Evolutionary conservation across 2,888 invertebrate genomes (phyloP), one percentile per base, ranked within the genome.

Genomic region (Meghimatium bilineatum): DNA sequence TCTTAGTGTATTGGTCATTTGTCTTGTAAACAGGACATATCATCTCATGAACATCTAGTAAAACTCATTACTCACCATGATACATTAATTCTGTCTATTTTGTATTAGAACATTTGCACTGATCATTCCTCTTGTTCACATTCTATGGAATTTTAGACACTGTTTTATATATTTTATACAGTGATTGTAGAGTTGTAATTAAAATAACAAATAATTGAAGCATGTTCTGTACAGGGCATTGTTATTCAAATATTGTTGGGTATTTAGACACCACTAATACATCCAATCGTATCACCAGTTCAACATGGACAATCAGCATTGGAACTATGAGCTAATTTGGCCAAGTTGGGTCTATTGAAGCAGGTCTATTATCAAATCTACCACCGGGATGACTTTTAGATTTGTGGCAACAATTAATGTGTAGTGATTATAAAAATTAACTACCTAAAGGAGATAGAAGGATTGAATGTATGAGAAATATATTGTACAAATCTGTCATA

Each of bases 91-190:
- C 66, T 44, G 17, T 67, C 34, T 67, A 17, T 17, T 29, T 67
- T 44, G 29, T 67, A 20, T 79, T 29, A 79, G 63, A 32, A 79
- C 29, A 67, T 79, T 49, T 32, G 49, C 79, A 79, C 44, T 8
- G 34, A 79, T 67, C 79, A 79, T 79, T 79, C 79, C 79, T 79
- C 38, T 17, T 74, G 74, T 56, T 56, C 34, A 74, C 52, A 74
- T 52, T 52, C 52, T 74, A 26, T 52, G 52, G 52, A 32, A 38
- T 38, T 56, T 56, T 71, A 66, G 14, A 38, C 38, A 8, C 26
- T 44, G 17, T 49, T 72, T 8, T 44, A 72, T 44, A 72, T 71
- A 34, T n/a, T n/a, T 8, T 3, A 66, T 66, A 17, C 29, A 32
- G 66, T 66, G 0, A 29, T 63, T 14, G n/a, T n/a, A n/a, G n/a